Conservation (phyloP, 2,888 invertebrate genomes). For the Hoplodrina blanda region DNA sequence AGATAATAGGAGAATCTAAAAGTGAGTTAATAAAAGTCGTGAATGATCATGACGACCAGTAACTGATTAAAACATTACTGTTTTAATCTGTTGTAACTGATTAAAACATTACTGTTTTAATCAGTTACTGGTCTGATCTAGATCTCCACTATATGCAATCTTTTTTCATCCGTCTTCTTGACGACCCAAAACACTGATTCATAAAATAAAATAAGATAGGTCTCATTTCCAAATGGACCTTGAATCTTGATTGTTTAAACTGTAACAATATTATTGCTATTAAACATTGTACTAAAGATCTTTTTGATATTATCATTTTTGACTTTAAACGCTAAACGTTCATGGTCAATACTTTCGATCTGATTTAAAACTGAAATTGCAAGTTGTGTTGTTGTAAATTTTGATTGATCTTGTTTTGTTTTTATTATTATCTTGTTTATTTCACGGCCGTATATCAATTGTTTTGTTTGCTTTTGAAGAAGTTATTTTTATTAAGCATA, state of each 20-base stretch:
- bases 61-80: too few relatives aligned
- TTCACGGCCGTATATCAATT: constrained; percentile 18
- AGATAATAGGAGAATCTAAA: too few relatives aligned
- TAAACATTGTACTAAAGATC: constrained; percentile 32
- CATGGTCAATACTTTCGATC: constrained; percentile 58
- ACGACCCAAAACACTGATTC: too few relatives aligned
- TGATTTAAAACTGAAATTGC: constrained; percentile 39
- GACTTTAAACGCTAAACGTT: constrained; percentile 38
- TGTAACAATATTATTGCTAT: constrained; percentile 48
- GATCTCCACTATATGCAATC: too few relatives aligned
- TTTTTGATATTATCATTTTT: constrained; percentile 61
- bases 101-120: too few relatives aligned
- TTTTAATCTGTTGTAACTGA: too few relatives aligned
- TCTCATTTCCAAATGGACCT: constrained; percentile 41
- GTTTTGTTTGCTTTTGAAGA: not conserved
- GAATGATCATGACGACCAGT: not conserved
- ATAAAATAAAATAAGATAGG: not conserved
- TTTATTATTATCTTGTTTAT: constrained; percentile 28
- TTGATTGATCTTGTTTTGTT: constrained; percentile 36
- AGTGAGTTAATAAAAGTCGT: not conserved
- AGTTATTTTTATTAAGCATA: too few relatives aligned
- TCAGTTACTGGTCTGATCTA: too few relatives aligned
- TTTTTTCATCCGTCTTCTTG: too few relatives aligned
- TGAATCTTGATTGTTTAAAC: constrained; percentile 41
- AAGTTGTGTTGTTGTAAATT: constrained; percentile 38